Percentiles rank a stretch among this genome's conserved stretches.
Conservation (phyloP, 2,113 vertebrate species). For the Erythrolamprus reginae region DNA sequence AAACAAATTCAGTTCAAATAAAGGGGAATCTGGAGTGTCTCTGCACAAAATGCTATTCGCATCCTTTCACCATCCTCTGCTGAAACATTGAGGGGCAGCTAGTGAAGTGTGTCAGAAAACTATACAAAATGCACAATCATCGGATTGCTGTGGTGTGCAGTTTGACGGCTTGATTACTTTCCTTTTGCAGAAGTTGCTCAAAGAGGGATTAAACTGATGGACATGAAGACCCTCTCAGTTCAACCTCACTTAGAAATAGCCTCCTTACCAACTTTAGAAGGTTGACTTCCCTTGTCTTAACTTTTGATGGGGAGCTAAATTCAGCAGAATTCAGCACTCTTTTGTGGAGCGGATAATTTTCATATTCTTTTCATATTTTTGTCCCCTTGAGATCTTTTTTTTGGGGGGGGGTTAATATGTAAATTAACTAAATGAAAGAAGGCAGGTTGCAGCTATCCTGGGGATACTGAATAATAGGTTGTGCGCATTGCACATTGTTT, state of each 20-base stretch:
- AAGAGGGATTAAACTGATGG: neutral
- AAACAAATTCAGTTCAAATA: neutral
- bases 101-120: neutral
- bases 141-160: neutral
- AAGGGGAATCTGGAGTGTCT: neutral
- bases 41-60: neutral
- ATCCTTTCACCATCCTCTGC: neutral
- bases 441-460: neutral
- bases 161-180: neutral
- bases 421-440: neutral
- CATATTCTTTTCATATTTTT: neutral
- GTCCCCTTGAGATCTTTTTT: neutral
- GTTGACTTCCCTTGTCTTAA: neutral
- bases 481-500: neutral
- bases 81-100: neutral
- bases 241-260: neutral
- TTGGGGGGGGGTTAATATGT: neutral
- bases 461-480: neutral
- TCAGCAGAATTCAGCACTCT: neutral
- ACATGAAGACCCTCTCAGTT: neutral
- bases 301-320: neutral
- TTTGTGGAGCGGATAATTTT: neutral
- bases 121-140: neutral
- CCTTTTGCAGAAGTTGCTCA: neutral
- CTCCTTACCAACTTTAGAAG: neutral